phyloP scores from a whole-genome alignment of 2,797 vertebrate genomes.

The Pipistrellus pygmaeus region DNA sequence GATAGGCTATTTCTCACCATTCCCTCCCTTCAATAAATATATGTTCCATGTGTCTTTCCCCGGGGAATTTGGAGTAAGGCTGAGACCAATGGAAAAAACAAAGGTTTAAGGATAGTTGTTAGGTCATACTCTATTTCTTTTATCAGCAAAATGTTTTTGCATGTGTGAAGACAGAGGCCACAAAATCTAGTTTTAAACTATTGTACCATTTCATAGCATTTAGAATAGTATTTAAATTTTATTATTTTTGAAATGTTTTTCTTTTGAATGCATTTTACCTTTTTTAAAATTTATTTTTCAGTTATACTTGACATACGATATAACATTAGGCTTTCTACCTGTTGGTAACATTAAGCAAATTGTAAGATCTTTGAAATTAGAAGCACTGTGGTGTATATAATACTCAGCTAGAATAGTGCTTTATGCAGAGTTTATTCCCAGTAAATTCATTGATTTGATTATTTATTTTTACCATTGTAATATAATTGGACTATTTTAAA shows the following conservation, averaged over 20 bases:
- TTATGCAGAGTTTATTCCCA: neutral
- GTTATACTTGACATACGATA: neutral
- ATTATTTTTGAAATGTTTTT: conserved; percentile 53
- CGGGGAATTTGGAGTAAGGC: conserved; percentile 57
- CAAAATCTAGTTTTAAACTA: conserved; percentile 41
- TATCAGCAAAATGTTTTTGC: conserved; percentile 24
- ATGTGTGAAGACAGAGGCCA: neutral
- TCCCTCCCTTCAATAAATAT: conserved; percentile 39
- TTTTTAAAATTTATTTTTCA: neutral
- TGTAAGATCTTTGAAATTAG: conserved; percentile 51
- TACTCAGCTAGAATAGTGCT: conserved; percentile 13
- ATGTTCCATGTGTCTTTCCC: conserved; percentile 41
- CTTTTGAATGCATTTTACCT: conserved; percentile 35
- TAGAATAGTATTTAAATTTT: conserved; percentile 26
- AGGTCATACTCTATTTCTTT: neutral
- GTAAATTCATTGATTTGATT: conserved; percentile 18
- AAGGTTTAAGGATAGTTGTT: conserved; percentile 39
- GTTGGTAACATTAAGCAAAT: conserved; percentile 48
- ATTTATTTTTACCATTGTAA: conserved; percentile 42
- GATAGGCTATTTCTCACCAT: conserved; percentile 14
- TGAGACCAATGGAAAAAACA: conserved; percentile 49
- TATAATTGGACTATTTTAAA: conserved; percentile 39
- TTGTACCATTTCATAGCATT: neutral
- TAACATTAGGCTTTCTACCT: conserved; percentile 8
- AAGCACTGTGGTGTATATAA: neutral